Base-by-base conservation (phyloP, 35 echinoderm and acorn worm species). In the Apostichopus californicus region DNA sequence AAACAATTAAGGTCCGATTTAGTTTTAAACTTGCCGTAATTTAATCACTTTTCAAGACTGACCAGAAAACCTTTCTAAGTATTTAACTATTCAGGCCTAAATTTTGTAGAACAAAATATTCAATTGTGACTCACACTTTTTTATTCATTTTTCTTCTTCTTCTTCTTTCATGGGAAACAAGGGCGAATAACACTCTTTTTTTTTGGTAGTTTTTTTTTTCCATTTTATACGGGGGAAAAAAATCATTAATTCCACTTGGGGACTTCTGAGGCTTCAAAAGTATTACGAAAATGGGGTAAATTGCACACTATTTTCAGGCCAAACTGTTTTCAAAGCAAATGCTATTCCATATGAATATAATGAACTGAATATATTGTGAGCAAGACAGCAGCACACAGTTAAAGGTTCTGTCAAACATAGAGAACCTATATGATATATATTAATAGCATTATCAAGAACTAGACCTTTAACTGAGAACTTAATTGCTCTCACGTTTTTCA, bases 1-100 rank as follows among this genome's bases (percentile, higher is more conserved):
- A 83, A 83, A 83, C 80, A 83, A 83, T 83, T 83, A 83, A 25
- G 55, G 34, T 83, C 12, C 46, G 34, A 46, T 83, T 83, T 83
- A 83, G 17, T 56, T 83, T 83, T 46, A 14, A 68, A 68, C 64
- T 8, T 68, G 64, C 64, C 64, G 64, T 14, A 68, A 68, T 68
- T 68, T 68, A 68, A 68, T 68, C 64, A 14, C 34, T 68, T 11
- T 68, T 11, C 64, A 18, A 68, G 64, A 68, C 11, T 68, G 5
- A 68, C 64, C 2, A 18, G 10, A 68, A 68, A 68, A 11, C 11
- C 8, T 4, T 68, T 68, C 64, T 68, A 14, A 14, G 0, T 9
- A 18, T 46, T 46, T 46, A 46, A 46, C 18, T 68, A 68, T 68
- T 68, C 8, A 11, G 11, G 11, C 11, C 64, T 14, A 68, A 68